phyloP scores from a whole-genome alignment of 2,113 vertebrate species.

The Laticauda laticaudata region DNA sequence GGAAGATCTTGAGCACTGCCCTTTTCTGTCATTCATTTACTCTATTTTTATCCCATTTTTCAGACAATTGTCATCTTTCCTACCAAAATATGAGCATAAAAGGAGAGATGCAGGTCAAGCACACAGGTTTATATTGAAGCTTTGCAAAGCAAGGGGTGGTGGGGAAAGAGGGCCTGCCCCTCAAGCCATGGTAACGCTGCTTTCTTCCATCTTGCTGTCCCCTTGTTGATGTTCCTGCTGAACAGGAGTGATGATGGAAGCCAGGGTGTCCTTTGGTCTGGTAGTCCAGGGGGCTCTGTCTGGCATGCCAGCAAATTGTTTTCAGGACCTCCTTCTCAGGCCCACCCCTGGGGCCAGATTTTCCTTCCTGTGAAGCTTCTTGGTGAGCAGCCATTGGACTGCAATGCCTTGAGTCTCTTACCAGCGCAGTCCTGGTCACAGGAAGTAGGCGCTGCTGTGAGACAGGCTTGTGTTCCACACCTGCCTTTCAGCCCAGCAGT shows the following conservation, averaged over 20 bases:
- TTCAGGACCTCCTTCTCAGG: neutral
- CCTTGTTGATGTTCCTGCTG: neutral
- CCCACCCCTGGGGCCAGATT: neutral
- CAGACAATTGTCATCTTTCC: neutral
- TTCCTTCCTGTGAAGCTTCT: neutral
- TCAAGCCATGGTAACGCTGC: neutral
- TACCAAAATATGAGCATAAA: neutral
- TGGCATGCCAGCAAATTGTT: neutral
- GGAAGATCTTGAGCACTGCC: neutral
- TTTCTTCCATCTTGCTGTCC: neutral
- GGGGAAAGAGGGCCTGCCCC: neutral
- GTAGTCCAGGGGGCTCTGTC: neutral
- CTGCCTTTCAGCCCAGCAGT: constrained; percentile 40
- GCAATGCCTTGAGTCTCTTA: neutral
- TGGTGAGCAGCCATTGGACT: neutral
- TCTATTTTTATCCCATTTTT: neutral
- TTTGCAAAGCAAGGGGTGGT: neutral
- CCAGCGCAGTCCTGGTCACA: constrained; percentile 11
- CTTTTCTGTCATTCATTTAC: neutral
- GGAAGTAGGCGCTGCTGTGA: neutral
- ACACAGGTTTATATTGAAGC: neutral
- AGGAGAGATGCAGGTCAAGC: neutral
- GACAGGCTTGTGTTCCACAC: constrained; percentile 3
- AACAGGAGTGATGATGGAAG: neutral
- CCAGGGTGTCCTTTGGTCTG: neutral